phyloP scores from a whole-genome alignment of 2,797 vertebrate species.

The Menidia menidia region DNA sequence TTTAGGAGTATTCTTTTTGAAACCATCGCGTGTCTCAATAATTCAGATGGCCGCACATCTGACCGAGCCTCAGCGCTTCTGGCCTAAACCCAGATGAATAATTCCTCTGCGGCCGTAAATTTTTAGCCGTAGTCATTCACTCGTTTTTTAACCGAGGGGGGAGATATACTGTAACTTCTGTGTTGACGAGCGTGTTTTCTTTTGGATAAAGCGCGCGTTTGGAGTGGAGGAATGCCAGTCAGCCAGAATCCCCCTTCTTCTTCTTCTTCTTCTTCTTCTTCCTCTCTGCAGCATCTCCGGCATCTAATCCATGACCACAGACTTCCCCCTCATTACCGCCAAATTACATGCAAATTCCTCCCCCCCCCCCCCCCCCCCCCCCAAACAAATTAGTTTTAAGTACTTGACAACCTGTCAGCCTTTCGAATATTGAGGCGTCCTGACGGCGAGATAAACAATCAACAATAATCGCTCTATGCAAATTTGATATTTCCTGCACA shows the following conservation, averaged over 20 bases:
- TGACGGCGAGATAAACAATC: slow-evolving; percentile 99
- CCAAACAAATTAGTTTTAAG: slow-evolving; percentile 99
- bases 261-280: slow-evolving; percentile 39
- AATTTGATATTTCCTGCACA: slow-evolving; percentile 99
- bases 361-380: slow-evolving; percentile 90
- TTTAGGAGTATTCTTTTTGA: neutral
- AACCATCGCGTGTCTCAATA: neutral
- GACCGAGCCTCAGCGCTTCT: too few species aligned
- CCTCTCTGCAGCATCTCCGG: slow-evolving; percentile 61
- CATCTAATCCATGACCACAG: slow-evolving; percentile 93
- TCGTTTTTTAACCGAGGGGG: neutral
- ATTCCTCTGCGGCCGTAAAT: neutral
- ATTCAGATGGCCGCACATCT: neutral
- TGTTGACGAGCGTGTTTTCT: slow-evolving; percentile 50
- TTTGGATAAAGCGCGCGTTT: slow-evolving; percentile 61
- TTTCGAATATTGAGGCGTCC: slow-evolving; percentile 95
- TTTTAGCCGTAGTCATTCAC: neutral
- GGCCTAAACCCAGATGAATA: neutral
- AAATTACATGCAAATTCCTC: slow-evolving; percentile 99
- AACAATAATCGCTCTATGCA: slow-evolving; percentile 99
- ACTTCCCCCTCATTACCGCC: slow-evolving; percentile 95
- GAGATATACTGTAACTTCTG: slow-evolving; percentile 25
- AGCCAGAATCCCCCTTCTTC: slow-evolving; percentile 57
- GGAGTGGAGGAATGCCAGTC: slow-evolving; percentile 79
- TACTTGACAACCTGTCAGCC: slow-evolving; percentile 99